Evolutionary conservation across 2,113 vertebrate species (phyloP).

Genomic region (Redunca redunca): DNA sequence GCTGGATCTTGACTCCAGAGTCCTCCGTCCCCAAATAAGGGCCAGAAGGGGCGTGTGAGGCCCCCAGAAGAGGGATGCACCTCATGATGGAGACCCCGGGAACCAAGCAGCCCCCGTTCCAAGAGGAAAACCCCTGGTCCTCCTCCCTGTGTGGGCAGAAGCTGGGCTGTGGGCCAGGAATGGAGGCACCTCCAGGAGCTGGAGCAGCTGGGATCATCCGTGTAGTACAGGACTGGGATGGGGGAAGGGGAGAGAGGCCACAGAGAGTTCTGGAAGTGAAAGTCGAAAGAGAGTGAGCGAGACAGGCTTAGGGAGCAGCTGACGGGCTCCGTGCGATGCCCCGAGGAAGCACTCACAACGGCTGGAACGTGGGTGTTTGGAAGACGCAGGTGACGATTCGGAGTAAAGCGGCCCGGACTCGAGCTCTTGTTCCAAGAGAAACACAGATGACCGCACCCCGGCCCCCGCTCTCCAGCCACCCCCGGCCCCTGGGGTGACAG

Average conservation of each 20-base stretch:
- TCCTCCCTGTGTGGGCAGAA: no score
- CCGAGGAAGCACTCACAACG: rapidly evolving
- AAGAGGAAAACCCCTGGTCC: background rate
- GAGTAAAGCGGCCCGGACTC: background rate
- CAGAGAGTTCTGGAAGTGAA: background rate
- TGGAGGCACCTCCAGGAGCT: rapidly evolving
- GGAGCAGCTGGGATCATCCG: rapidly evolving
- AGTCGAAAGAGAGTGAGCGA: background rate
- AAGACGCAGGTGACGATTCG: background rate
- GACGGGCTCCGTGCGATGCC: rapidly evolving
- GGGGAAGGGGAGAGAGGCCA: rapidly evolving
- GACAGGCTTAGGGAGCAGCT: background rate
- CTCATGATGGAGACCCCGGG: background rate
- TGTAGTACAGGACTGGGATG: rapidly evolving
- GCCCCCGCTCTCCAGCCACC: background rate
- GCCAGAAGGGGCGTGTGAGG: background rate
- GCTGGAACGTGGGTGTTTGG: background rate
- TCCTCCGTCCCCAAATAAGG: background rate
- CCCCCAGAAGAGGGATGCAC: background rate
- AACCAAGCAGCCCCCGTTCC: background rate
- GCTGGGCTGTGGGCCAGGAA: background rate
- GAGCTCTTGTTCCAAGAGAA: background rate
- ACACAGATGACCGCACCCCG: rapidly evolving
- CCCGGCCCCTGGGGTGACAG: rapidly evolving
- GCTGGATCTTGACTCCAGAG: background rate